Base-by-base conservation (phyloP, 2,797 vertebrate species). In the Danio aesculapii region DNA sequence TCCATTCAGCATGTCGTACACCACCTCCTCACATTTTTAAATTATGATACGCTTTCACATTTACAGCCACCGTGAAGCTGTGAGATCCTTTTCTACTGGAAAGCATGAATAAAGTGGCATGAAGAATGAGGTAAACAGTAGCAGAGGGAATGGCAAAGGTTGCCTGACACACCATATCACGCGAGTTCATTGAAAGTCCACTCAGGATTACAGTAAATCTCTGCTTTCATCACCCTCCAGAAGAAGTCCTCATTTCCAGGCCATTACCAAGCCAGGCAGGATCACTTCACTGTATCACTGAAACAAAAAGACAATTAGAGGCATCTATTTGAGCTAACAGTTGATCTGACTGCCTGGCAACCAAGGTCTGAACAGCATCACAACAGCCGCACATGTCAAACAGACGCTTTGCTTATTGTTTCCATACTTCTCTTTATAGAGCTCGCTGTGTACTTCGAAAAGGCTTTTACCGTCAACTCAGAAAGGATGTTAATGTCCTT, bases 401-500 rank as follows among this genome's bases (percentile, higher is more conserved):
- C 17, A 61, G 49, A 14, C 81, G 21, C 69, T 46, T 72, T 5
- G 49, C 41, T 7, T 43, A 57, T 55, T 52, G 30, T 71, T 49
- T 66, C 12, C 30, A 50, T 43, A 79, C 12, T n/a, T 75, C 55
- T 55, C 58, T 62, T 46, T 79, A 55, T 43, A 75, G n/a, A 79
- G 79, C 19, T 49, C 82, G 75, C 30, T 58, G 62, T 47, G 52
- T 14, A 17, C 11, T 19, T 77, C 12, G 50, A 41, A 41, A 61
- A 59, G n/a, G 44, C 66, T 52, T 77, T 66, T 80, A 47, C n/a
- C 55, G 39, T 13, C 14, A 80, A 55, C 74, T 58, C 44, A 68
- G 19, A 46, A 30, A 14, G 58, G 16, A 77, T 47, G 74, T 86
- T 52, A 75, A 21, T 77, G 68, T 76, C 89, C 84, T 86, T 89